Evolutionary conservation across 2,797 vertebrate species (phyloP).

Genomic region (Ambastaia sidthimunki): DNA sequence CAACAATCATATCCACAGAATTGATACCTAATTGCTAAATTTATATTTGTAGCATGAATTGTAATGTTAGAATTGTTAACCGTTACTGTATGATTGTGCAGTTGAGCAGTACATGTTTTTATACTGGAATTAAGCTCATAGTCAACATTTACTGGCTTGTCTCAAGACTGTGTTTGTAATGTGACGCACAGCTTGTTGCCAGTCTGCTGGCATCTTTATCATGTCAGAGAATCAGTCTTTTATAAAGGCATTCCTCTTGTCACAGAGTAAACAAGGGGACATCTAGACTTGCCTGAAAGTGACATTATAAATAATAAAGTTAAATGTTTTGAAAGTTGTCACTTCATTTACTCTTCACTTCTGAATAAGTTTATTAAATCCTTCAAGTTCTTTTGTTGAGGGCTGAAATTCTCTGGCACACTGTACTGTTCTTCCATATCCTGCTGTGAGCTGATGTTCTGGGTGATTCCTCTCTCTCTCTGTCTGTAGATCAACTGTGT

Average conservation of each 20-base stretch:
- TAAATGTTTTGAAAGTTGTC: background rate
- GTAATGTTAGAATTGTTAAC: background rate
- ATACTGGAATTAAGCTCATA: background rate
- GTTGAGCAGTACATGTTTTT: background rate
- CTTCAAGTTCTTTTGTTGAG: background rate
- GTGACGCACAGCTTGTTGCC: background rate
- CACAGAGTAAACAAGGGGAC: background rate
- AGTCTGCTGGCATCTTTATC: background rate
- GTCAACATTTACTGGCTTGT: background rate
- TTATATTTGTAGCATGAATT: too few species aligned
- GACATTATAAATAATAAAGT: background rate
- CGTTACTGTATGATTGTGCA: background rate
- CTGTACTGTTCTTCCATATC: background rate
- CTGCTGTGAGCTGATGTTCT: slow-evolving; percentile 10
- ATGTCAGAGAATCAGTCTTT: background rate
- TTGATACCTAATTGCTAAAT: too few species aligned
- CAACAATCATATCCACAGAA: too few species aligned
- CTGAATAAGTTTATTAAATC: background rate
- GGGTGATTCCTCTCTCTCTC: slow-evolving; percentile 20
- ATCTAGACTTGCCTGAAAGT: background rate
- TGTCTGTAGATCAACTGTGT: slow-evolving; percentile 89
- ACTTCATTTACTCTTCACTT: background rate
- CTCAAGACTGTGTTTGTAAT: background rate
- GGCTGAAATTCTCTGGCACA: background rate
- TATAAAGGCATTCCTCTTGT: background rate